These are phyloP conservation scores for Conchocele bisecta DNA, from an alignment of 2,888 invertebrate genomes.

Conservation along the genomic window DNA sequence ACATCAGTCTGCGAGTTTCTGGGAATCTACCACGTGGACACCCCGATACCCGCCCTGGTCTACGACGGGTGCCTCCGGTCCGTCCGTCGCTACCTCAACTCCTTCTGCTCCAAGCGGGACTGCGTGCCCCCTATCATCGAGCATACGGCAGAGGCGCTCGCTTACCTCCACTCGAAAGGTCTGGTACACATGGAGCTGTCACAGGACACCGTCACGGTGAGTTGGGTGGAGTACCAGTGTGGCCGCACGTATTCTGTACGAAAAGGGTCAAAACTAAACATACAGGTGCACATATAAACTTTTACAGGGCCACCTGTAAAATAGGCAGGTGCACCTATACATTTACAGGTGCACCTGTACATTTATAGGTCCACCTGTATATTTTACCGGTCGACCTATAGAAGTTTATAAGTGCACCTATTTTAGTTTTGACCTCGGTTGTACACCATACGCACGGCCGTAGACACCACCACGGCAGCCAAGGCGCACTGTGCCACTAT, in stretches of 20 bases:
- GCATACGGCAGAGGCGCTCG: slow-evolving; percentile 59
- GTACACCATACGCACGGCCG: too few relatives aligned
- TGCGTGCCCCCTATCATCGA: slow-evolving; percentile 49
- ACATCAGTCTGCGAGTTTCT: slow-evolving; percentile 65
- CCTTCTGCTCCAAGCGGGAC: slow-evolving; percentile 42
- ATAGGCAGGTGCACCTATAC: too few relatives aligned
- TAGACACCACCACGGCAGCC: too few relatives aligned
- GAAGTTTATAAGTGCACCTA: too few relatives aligned
- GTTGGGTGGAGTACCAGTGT: slow-evolving; percentile 1
- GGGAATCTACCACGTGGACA: slow-evolving; percentile 64
- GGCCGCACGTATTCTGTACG: background rate
- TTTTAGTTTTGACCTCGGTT: too few relatives aligned
- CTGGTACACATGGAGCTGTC: slow-evolving; percentile 79
- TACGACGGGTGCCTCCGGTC: slow-evolving; percentile 64
- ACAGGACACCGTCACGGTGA: slow-evolving; percentile 76
- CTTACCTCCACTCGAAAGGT: slow-evolving; percentile 71
- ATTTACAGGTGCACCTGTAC: too few relatives aligned
- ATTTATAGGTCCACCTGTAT: too few relatives aligned
- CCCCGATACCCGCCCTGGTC: slow-evolving; percentile 59
- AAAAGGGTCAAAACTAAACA: too few relatives aligned
- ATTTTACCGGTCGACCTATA: too few relatives aligned
- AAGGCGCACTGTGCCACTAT: too few relatives aligned
- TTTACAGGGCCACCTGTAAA: too few relatives aligned
- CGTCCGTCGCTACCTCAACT: slow-evolving; percentile 47
- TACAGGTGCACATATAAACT: too few relatives aligned